Evolutionary conservation across 1,140 invertebrate genomes (phyloP).

Genomic region (Philotrypesis tridentata): DNA sequence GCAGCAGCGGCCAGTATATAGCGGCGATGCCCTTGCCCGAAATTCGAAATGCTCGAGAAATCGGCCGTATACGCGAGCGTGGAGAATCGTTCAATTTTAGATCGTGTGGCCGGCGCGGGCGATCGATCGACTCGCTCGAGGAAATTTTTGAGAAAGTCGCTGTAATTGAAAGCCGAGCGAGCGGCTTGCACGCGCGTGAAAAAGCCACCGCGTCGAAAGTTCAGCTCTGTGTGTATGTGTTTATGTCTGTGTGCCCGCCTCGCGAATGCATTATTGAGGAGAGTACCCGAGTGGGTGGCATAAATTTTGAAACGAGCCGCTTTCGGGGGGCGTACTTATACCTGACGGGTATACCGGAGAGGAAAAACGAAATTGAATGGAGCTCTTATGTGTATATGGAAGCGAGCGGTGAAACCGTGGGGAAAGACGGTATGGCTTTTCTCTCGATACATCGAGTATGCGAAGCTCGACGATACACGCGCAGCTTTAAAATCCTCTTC

Average conservation of each 20-base stretch:
- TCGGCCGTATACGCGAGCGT: neutral
- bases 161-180: neutral
- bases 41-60: neutral
- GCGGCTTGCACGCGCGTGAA: neutral
- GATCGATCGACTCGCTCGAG: conserved; percentile 35
- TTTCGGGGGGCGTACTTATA: neutral
- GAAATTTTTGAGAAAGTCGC: conserved; percentile 7
- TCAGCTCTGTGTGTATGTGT: neutral
- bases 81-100: conserved; percentile 37
- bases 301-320: neutral
- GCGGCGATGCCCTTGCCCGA: neutral
- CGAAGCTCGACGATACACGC: too few relatives aligned
- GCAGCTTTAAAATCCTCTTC: neutral
- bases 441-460: too few relatives aligned
- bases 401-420: neutral
- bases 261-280: neutral
- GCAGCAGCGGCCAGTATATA: too few relatives aligned
- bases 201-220: neutral
- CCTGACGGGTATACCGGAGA: neutral
- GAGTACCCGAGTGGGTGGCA: neutral
- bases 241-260: too few relatives aligned
- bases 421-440: neutral
- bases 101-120: neutral
- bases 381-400: neutral
- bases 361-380: neutral